Percentiles rank a stretch among this genome's conserved stretches.
Conservation (phyloP, 2,888 invertebrate species). For the Ennomos erosarius region DNA sequence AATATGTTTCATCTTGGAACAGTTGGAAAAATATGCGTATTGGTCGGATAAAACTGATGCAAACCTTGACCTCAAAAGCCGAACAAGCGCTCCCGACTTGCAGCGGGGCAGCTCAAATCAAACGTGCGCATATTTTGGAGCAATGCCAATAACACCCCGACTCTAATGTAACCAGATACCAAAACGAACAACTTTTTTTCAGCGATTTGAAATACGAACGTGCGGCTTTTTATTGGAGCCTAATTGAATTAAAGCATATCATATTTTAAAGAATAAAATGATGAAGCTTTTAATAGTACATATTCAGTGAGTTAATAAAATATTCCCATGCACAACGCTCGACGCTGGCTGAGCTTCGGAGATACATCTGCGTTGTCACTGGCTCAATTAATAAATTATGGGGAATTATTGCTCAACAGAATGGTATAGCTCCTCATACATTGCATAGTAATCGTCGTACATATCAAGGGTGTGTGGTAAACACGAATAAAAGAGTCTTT, state of each 20-base stretch:
- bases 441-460: conserved; percentile 43
- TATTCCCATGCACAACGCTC: conserved; percentile 47
- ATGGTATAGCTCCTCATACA: conserved; percentile 33
- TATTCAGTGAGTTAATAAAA: conserved; percentile 32
- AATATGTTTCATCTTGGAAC: background rate
- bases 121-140: conserved; percentile 23
- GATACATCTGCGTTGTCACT: conserved; percentile 64
- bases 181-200: conserved; percentile 6
- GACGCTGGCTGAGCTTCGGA: conserved; percentile 40
- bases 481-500: conserved; percentile 63
- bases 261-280: background rate
- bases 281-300: conserved; percentile 2
- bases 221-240: background rate
- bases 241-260: conserved; percentile 1
- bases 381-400: conserved; percentile 64
- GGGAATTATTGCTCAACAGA: conserved; percentile 57
- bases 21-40: conserved; percentile 6
- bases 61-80: conserved; percentile 27
- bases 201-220: conserved; percentile 8
- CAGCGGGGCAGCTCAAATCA: conserved; percentile 26
- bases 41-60: conserved; percentile 12
- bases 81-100: conserved; percentile 11
- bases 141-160: conserved; percentile 22
- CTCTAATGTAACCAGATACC: conserved; percentile 20
- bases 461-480: conserved; percentile 67